Conservation (phyloP, 2,888 invertebrate species). For the Zhuqinia jingwanae region DNA sequence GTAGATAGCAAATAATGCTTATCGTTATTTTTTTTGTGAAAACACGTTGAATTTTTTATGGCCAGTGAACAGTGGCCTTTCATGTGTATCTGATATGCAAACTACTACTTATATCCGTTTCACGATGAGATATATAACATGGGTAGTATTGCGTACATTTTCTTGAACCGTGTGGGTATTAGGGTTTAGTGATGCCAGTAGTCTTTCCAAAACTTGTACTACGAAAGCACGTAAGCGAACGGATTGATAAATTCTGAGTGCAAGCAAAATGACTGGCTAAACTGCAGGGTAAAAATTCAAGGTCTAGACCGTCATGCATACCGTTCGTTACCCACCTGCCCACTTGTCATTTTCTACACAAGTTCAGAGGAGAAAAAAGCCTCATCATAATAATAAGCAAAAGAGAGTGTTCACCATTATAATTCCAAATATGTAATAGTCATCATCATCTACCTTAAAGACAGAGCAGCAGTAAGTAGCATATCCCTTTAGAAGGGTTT, state of each 20-base stretch:
- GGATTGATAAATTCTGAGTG: no score
- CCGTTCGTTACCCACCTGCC: conserved; percentile 28
- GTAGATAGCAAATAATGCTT: neutral
- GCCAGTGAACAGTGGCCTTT: neutral
- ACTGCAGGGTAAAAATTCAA: conserved; percentile 37
- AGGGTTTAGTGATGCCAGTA: no score
- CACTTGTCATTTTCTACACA: conserved; percentile 37
- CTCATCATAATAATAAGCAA: no score
- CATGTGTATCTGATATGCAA: neutral
- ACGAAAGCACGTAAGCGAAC: no score
- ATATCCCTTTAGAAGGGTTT: no score
- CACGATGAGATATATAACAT: neutral
- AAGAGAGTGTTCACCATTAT: neutral
- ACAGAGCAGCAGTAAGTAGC: no score
- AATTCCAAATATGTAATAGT: neutral
- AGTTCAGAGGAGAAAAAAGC: neutral
- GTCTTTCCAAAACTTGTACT: no score
- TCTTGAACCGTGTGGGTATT: neutral
- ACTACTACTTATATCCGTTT: neutral
- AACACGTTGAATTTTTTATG: conserved; percentile 16
- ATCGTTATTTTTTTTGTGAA: neutral
- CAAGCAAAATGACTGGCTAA: no score
- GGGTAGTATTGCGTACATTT: neutral
- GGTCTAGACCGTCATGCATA: conserved; percentile 55
- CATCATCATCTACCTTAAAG: no score